Percentiles rank a stretch among this genome's conserved stretches.
phyloP scores from a whole-genome alignment of 2,888 invertebrate species.

The Imbricaverruca yamaguchii region DNA sequence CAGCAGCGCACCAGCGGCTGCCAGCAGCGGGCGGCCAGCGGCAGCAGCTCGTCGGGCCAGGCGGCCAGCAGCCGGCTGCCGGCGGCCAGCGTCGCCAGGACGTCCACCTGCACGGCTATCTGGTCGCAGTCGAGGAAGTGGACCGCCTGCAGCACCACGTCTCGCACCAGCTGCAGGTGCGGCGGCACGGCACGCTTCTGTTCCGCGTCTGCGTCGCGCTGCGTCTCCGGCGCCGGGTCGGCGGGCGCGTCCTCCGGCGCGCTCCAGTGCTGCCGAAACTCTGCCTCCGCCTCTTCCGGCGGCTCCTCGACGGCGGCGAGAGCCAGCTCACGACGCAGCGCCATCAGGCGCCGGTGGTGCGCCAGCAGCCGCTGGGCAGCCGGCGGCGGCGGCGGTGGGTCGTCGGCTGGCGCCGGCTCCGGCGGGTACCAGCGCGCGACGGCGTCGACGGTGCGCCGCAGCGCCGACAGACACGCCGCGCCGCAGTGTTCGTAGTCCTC shows the following conservation, averaged over 20 bases:
- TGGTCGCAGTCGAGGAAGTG: slow-evolving; percentile 4
- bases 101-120: slow-evolving; percentile 6
- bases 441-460: slow-evolving; percentile 7
- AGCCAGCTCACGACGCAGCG: background rate
- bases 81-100: background rate
- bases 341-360: background rate
- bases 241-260: background rate
- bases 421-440: background rate
- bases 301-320: background rate
- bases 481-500: slow-evolving; percentile 78
- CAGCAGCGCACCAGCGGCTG: slow-evolving; percentile 19
- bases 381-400: background rate
- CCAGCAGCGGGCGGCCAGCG: slow-evolving; percentile 18
- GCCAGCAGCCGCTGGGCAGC: background rate
- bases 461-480: slow-evolving; percentile 36
- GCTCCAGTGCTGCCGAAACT: background rate
- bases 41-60: slow-evolving; percentile 16
- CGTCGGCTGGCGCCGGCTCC: background rate
- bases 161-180: background rate
- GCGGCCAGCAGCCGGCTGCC: background rate
- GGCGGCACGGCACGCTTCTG: background rate
- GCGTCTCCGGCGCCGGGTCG: background rate
- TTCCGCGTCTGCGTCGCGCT: background rate
- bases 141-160: background rate
- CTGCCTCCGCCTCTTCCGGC: background rate